Conservation (phyloP, 2,797 vertebrate species). For the Melanotaenia boesemani region DNA sequence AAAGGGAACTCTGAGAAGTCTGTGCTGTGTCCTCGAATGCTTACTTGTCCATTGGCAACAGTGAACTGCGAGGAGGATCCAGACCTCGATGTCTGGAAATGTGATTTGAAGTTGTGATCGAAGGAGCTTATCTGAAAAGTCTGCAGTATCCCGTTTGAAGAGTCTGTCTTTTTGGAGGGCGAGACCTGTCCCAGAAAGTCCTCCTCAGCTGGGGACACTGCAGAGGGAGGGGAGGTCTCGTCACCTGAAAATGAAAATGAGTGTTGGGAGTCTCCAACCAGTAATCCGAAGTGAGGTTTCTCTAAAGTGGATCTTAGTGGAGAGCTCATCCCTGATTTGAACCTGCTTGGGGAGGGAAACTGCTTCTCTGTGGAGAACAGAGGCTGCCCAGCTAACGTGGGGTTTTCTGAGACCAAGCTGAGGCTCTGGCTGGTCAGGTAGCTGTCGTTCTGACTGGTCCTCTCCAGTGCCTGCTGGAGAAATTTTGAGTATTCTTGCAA, state of each 20-base stretch:
- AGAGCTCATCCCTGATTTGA: constrained; percentile 95
- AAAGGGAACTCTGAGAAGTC: constrained; percentile 98
- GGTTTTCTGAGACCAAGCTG: constrained; percentile 95
- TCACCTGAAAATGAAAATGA: constrained; percentile 98
- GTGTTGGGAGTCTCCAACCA: constrained; percentile 96
- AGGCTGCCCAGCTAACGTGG: constrained; percentile 91
- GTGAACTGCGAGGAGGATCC: constrained; percentile 94
- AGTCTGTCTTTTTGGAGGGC: constrained; percentile 96
- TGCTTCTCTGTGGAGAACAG: constrained; percentile 97
- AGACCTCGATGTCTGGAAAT: constrained; percentile 92
- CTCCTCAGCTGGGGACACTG: constrained; percentile 93
- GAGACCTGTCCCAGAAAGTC: constrained; percentile 98
- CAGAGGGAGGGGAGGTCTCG: constrained; percentile 93
- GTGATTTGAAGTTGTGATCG: constrained; percentile 96
- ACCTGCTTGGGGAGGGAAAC: constrained; percentile 93
- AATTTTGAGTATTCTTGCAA: constrained; percentile 99
- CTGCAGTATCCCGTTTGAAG: constrained; percentile 92
- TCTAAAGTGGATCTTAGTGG: constrained; percentile 94
- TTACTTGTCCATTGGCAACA: constrained; percentile 96
- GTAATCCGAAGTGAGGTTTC: constrained; percentile 97
- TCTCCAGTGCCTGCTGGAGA: constrained; percentile 98
- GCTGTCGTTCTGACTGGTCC: constrained; percentile 99
- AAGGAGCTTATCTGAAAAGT: constrained; percentile 97
- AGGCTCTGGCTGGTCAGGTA: constrained; percentile 98
- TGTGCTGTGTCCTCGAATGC: constrained; percentile 92